Evolutionary conservation across 2,797 vertebrate genomes (phyloP), one percentile per base, ranked within the genome.

Genomic region (Coreius guichenoti): DNA sequence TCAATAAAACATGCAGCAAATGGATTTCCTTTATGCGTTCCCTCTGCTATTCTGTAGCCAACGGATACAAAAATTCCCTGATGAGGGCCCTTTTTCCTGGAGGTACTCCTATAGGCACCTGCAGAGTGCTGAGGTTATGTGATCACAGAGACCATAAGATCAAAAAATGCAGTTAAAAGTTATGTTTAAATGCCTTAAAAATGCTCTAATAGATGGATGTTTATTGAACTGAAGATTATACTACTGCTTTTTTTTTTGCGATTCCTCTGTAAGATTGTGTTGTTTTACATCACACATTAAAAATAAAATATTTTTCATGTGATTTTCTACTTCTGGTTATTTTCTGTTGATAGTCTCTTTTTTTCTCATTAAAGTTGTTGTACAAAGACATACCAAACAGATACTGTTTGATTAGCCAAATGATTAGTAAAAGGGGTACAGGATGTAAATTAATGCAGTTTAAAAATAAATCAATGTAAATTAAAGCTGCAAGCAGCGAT

Each of bases 71-170:
- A 68, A 3, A 1, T 1, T 65, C 83, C 19, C 2, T 88, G 6
- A 51, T 84, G 5, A 31, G 16, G 0, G 1, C 0, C 1, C 29
- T 88, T 31, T 88, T 82, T 83, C 82, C 85, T 11, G 87, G 85
- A 16, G 5, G 67, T 14, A 86, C 78, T 14, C 12, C 26, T 47
- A 47, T 82, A 2, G 56, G 0, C 73, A 86, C 86, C 63, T 88
- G 87, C 82, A 88, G 45, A 80, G 0, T 2, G 11, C 2, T 86
- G 67, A 84, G 19, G 47, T 74, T 82, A 73, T 82, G 56, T 84
- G 67, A 11, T 63, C 6, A 43, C 47, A 82, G 33, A 7, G 8
- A 74, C 1, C 4, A 45, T 45, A 17, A 80, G 26, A 69, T 54
- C n/a, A 33, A 51, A 47, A 43, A 39, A 81, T 54, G 67, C 45